Evolutionary conservation across 2,888 invertebrate genomes (phyloP).

Genomic region (Archaeoteleia sp.): DNA sequence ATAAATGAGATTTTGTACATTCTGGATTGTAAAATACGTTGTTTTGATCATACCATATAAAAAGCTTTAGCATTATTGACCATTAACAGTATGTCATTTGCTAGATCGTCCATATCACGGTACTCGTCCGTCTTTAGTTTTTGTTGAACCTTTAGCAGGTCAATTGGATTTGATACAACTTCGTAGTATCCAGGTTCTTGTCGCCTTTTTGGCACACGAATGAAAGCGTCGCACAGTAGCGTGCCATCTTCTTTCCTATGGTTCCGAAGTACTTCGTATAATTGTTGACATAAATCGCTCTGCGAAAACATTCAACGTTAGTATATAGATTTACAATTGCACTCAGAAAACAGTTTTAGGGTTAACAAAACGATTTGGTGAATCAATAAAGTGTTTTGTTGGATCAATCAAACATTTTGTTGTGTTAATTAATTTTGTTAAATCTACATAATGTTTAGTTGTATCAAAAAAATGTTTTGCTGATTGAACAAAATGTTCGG

Average conservation of each 20-base stretch:
- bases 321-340: slow-evolving; percentile 7
- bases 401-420: too few relatives aligned
- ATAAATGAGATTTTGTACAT: too few relatives aligned
- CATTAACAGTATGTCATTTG: slow-evolving; percentile 91
- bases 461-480: too few relatives aligned
- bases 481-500: too few relatives aligned
- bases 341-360: too few relatives aligned
- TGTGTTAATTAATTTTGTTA: too few relatives aligned
- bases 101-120: slow-evolving; percentile 92
- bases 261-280: slow-evolving; percentile 93
- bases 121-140: slow-evolving; percentile 98
- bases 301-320: too few relatives aligned
- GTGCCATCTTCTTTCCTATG: slow-evolving; percentile 94
- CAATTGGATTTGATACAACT: slow-evolving; percentile 95
- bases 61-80: slow-evolving; percentile 96
- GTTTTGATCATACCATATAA: slow-evolving; percentile 80
- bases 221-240: slow-evolving; percentile 93
- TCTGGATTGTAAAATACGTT: neutral
- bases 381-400: too few relatives aligned
- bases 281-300: slow-evolving; percentile 91
- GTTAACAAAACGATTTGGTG: too few relatives aligned
- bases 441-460: too few relatives aligned
- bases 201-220: slow-evolving; percentile 93
- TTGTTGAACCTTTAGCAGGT: slow-evolving; percentile 95
- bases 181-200: slow-evolving; percentile 94